Percentiles rank a stretch among this genome's conserved stretches.
Evolutionary conservation across 37 sponge, comb jelly and placozoan genomes (phyloP).

Genomic region (Cliona cf. orientalis): DNA sequence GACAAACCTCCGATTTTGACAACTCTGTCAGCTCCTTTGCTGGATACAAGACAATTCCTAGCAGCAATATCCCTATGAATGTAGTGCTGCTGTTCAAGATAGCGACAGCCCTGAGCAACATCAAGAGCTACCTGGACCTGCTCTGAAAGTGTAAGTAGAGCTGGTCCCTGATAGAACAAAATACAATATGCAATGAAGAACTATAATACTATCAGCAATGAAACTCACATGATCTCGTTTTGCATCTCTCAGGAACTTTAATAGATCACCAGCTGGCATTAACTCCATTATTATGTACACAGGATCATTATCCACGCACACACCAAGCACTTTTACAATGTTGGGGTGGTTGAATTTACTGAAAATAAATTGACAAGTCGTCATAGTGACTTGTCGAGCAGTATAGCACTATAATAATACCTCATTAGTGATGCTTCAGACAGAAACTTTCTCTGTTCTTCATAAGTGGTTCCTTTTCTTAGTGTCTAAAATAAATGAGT

Average conservation of each 20-base stretch:
- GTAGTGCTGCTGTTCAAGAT: slow-evolving; percentile 80
- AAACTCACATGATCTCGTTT: slow-evolving; percentile 54
- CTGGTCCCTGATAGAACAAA: slow-evolving; percentile 54
- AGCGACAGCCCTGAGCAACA: slow-evolving; percentile 74
- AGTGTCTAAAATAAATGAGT: slow-evolving; percentile 67
- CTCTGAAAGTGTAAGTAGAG: slow-evolving; percentile 71
- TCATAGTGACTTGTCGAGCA: no score
- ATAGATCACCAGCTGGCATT: slow-evolving; percentile 85
- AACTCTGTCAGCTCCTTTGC: slow-evolving; percentile 75
- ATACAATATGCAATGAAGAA: not conserved
- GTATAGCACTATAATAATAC: slow-evolving; percentile 23
- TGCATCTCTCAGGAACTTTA: slow-evolving; percentile 80
- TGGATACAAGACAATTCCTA: slow-evolving; percentile 86
- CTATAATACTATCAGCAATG: not conserved
- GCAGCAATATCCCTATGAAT: slow-evolving; percentile 88
- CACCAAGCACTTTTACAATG: slow-evolving; percentile 75
- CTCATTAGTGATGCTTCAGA: slow-evolving; percentile 83
- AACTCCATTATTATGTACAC: slow-evolving; percentile 88
- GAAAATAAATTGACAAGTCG: no score
- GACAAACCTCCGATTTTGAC: slow-evolving; percentile 83
- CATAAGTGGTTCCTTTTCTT: slow-evolving; percentile 60
- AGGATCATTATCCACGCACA: slow-evolving; percentile 84
- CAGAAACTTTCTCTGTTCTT: slow-evolving; percentile 73
- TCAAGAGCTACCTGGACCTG: slow-evolving; percentile 72
- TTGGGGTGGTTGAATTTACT: slow-evolving; percentile 85